Evolutionary conservation across 2,113 vertebrate species (phyloP).

Genomic region (Thalassoma bifasciatum): DNA sequence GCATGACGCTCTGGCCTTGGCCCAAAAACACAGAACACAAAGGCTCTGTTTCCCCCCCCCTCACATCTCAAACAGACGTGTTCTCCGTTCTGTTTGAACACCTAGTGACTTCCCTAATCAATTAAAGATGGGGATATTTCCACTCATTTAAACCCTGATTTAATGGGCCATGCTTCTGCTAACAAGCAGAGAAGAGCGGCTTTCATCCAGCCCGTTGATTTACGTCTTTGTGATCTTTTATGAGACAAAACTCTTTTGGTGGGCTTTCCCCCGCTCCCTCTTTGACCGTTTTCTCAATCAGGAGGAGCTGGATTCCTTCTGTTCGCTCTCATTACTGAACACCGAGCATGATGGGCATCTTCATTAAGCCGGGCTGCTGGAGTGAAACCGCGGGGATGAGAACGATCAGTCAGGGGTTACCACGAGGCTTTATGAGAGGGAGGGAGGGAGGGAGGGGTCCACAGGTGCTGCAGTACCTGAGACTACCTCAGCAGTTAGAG

Average conservation of each 20-base stretch:
- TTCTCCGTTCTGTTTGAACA: constrained; percentile 52
- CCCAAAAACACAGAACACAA: constrained; percentile 53
- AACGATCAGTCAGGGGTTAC: constrained; percentile 1
- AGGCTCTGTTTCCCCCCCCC: constrained; percentile 42
- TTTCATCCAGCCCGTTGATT: constrained; percentile 55
- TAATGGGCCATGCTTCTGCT: constrained; percentile 60
- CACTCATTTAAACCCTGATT: constrained; percentile 63
- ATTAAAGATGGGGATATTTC: constrained; percentile 67
- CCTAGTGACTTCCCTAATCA: constrained; percentile 64
- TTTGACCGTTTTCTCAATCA: constrained; percentile 27
- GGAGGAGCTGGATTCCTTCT: constrained; percentile 10
- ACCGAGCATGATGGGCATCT: constrained; percentile 60
- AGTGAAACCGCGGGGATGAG: constrained; percentile 42
- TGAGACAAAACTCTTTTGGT: constrained; percentile 35
- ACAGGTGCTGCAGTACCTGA: neutral
- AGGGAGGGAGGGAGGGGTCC: neutral
- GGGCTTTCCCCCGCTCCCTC: constrained; percentile 27
- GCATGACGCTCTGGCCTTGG: constrained; percentile 61
- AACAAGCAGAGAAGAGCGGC: constrained; percentile 35
- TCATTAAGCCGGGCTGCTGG: constrained; percentile 60
- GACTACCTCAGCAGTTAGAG: neutral
- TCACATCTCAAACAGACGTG: constrained; percentile 55
- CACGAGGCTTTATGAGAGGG: neutral
- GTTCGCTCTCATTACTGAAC: constrained; percentile 28
- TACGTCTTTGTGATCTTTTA: constrained; percentile 48